Evolutionary conservation across 2,797 vertebrate species (phyloP).

Genomic region (Sitta carolinensis): DNA sequence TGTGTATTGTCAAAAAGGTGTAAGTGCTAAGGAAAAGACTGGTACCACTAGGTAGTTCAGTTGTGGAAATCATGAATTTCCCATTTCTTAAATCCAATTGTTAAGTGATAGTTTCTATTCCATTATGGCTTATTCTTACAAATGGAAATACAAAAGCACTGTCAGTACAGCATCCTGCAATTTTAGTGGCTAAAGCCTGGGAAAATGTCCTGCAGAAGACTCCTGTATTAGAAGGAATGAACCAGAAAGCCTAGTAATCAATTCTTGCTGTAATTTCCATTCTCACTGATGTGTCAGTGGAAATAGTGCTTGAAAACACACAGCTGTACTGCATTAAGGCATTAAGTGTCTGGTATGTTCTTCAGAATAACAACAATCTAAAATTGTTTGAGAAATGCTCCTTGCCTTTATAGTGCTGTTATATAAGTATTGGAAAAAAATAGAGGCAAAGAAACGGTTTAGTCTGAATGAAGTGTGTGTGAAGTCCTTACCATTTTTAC

Average conservation of each 20-base stretch:
- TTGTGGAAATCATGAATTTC: neutral
- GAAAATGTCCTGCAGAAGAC: neutral
- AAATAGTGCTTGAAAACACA: neutral
- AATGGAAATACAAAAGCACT: neutral
- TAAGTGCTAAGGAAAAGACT: neutral
- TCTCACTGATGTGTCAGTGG: neutral
- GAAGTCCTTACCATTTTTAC: neutral
- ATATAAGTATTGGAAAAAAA: neutral
- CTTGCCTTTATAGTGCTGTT: neutral
- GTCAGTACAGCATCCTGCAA: neutral
- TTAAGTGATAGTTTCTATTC: neutral
- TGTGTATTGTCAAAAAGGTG: neutral
- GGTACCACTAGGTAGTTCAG: neutral
- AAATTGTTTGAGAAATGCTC: neutral
- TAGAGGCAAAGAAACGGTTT: neutral
- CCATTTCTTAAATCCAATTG: neutral
- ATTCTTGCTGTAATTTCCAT: conserved; percentile 4
- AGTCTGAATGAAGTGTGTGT: neutral
- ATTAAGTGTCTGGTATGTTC: neutral
- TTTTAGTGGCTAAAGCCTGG: neutral
- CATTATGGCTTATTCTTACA: neutral
- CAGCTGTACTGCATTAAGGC: neutral
- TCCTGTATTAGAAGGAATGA: neutral
- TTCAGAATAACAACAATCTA: neutral
- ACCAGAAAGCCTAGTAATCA: conserved; percentile 14